phyloP scores from a whole-genome alignment of 1,140 invertebrate genomes.

The Drosophila simulans region DNA sequence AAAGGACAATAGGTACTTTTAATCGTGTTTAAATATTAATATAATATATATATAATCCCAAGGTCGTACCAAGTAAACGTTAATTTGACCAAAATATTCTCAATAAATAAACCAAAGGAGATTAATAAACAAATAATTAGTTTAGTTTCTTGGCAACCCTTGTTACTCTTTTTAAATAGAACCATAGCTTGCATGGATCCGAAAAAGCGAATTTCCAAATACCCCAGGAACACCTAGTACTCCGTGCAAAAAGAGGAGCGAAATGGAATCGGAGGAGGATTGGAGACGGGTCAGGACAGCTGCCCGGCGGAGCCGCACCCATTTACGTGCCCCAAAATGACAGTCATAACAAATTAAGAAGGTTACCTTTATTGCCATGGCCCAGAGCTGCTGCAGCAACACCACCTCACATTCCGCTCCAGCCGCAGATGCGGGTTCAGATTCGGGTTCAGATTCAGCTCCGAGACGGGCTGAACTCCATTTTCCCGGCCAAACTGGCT shows the following conservation, averaged over 20 bases:
- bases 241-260: background rate
- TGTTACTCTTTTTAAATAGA: too few relatives aligned
- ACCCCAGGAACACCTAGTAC: background rate
- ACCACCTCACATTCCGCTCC: constrained; percentile 3
- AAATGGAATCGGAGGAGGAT: background rate
- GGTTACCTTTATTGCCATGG: constrained; percentile 76
- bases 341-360: constrained; percentile 81
- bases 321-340: constrained; percentile 70
- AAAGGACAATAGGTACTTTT: too few relatives aligned
- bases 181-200: too few relatives aligned
- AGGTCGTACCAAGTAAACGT: too few relatives aligned
- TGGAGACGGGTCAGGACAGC: constrained; percentile 13
- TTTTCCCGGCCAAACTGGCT: constrained; percentile 32
- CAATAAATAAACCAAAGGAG: too few relatives aligned
- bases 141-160: too few relatives aligned
- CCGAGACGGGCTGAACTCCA: constrained; percentile 11
- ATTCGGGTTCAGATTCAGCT: constrained; percentile 16
- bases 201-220: background rate
- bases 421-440: constrained; percentile 5
- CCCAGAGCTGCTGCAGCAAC: constrained; percentile 20
- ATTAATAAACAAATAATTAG: too few relatives aligned
- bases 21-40: too few relatives aligned
- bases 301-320: constrained; percentile 42
- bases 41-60: too few relatives aligned
- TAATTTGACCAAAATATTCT: too few relatives aligned